Base-by-base conservation (phyloP, 2,888 invertebrate species). In the Oligia strigilis region DNA sequence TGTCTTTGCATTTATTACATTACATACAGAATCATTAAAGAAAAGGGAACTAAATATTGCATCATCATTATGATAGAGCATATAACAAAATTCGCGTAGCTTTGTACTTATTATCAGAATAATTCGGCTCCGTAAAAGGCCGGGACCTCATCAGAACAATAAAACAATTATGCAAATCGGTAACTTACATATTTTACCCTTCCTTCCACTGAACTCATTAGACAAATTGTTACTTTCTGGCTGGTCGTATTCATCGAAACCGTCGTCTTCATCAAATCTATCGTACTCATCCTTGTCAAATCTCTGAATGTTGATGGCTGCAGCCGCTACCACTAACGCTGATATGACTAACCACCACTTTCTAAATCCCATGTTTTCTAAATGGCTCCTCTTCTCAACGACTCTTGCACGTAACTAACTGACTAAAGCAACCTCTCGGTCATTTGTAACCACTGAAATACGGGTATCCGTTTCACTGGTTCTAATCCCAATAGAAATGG, bases 141-240 rank as follows among this genome's bases (percentile, higher is more conserved):
- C 11, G 2, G 13, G 17, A 19, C n/a, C 2, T 36, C 1, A 58
- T 5, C 49, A 23, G 23, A 43, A 71, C 19, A 36, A 17, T 14
- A 36, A 43, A 52, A 69, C n/a, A 66, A 71, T 55, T 62, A 72
- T 19, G 11, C n/a, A 40, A 43, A 65, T 8, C 23, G 17, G 36
- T 75, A 17, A 94, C 96, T 95, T 88, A 97, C 97, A 90, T 83
- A 97, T 81, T 90, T 93, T 96, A 40, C 96, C 96, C 87, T 94
- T 81, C 75, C 96, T 93, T 2, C 90, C 92, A 29, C 84, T 89
- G n/a, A 90, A 62, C 46, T 86, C 84, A 40, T 40, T 40, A n/a
- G 74, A 86, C 6, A 75, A 14, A 49, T 85, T 80, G 9, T 72
- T 65, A 60, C 14, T 71, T 19, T 78, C 76, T 40, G 19, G 71